Evolutionary conservation across 1,140 invertebrate species (phyloP), one percentile per base, ranked within the genome.

Genomic region (Platyscapa corneri): DNA sequence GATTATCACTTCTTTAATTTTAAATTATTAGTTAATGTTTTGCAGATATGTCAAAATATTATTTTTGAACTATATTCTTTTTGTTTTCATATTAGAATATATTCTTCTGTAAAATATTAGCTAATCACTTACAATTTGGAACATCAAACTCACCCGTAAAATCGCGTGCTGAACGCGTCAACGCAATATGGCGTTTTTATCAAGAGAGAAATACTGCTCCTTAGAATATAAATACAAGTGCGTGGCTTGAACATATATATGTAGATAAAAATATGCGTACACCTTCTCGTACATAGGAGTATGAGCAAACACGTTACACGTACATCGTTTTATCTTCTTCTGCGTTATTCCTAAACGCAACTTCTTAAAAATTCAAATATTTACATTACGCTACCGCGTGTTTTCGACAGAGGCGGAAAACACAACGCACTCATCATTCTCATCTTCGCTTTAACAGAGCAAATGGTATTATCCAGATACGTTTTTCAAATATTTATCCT

Each of bases 401-500:
- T 80, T 42, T 67, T 46, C 56, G 30, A 42, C 39, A 30, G 60
- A 56, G 42, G 64, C 23, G 32, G 23, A 82, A 82, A 30, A 60
- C 34, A 74, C n/a, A 74, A 39, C 81, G 70, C 32, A n/a, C 34
- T 82, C 70, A 32, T 74, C 46, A 18, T 32, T 79, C 23, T 49
- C 65, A 30, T 56, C 70, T 56, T 82, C 27, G 14, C 27, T 20
- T 18, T 67, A 46, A 65, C 27, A 37, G 74, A 27, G 60, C 42
- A 86, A 86, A 82, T 82, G 84, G 42, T 42, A 49, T 86, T 78
- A 82, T 86, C 85, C 75, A 82, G 74, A 86, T 86, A 72, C 72
- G 74, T 78, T 86, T 86, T 78, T 82, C 80, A 86, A 86, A 86
- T 86, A 86, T 86, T 86, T 86, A 65, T 49, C 12, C 79, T 12